Evolutionary conservation across 2,888 invertebrate genomes (phyloP).

Genomic region (Philaethria dido): DNA sequence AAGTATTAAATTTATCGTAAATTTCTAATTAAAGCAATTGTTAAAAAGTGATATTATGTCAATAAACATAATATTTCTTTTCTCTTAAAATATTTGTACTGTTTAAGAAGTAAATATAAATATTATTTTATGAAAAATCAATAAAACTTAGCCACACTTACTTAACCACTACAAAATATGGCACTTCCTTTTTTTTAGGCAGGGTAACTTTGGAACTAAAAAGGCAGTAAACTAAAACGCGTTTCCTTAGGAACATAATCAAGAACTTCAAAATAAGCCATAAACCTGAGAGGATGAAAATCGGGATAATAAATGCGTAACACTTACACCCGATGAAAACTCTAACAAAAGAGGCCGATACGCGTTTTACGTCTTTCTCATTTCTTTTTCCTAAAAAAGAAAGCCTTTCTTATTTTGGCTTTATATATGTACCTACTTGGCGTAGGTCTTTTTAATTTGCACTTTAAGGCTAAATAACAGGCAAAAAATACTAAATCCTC

Average conservation of each 20-base stretch:
- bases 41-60: neutral
- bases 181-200: neutral
- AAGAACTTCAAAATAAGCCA: constrained; percentile 29
- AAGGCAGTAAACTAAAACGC: neutral
- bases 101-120: too few relatives aligned
- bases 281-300: constrained; percentile 32
- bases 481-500: neutral
- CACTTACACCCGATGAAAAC: constrained; percentile 37
- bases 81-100: too few relatives aligned
- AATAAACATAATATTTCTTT: too few relatives aligned
- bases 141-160: too few relatives aligned
- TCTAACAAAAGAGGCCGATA: constrained; percentile 30
- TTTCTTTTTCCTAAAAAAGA: constrained; percentile 34
- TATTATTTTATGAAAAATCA: too few relatives aligned
- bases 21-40: neutral
- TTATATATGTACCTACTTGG: constrained; percentile 16
- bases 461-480: neutral
- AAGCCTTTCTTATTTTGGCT: constrained; percentile 24
- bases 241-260: neutral
- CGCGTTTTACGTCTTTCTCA: constrained; percentile 33
- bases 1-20: neutral
- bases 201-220: neutral
- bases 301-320: constrained; percentile 37
- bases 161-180: neutral
- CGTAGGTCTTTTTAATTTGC: neutral